phyloP scores from a whole-genome alignment of 2,888 invertebrate species.

The Caenorhabditis drosophilae region DNA sequence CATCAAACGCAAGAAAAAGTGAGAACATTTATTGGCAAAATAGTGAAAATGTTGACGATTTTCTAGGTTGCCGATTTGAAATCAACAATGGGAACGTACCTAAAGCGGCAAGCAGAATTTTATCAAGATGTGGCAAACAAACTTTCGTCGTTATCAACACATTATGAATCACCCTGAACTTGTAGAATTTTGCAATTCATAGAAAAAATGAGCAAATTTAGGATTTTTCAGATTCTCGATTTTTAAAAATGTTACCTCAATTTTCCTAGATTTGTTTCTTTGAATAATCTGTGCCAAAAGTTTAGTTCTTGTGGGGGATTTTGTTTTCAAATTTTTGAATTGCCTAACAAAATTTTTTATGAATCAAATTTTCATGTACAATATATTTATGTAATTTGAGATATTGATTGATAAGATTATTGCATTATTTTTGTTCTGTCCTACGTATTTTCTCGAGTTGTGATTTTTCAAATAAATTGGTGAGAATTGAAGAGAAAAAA shows the following conservation, averaged over 20 bases:
- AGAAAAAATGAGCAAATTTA: too few relatives aligned
- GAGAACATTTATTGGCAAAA: not conserved
- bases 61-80: slow-evolving; percentile 82
- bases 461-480: too few relatives aligned
- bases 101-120: slow-evolving; percentile 87
- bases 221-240: too few relatives aligned
- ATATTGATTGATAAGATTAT: not conserved
- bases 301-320: too few relatives aligned
- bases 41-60: not conserved
- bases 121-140: slow-evolving; percentile 77
- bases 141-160: slow-evolving; percentile 48
- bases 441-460: not conserved
- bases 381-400: not conserved
- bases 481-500: too few relatives aligned
- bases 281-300: too few relatives aligned
- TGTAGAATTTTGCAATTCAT: too few relatives aligned
- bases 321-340: too few relatives aligned
- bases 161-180: slow-evolving; percentile 38
- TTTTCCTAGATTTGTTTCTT: too few relatives aligned
- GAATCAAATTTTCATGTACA: too few relatives aligned
- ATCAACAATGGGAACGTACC: slow-evolving; percentile 83
- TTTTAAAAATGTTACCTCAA: too few relatives aligned
- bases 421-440: not conserved
- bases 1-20: slow-evolving; percentile 83
- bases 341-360: too few relatives aligned